Conservation (phyloP, 2,113 vertebrate species). For the Lutjanus erythropterus region DNA sequence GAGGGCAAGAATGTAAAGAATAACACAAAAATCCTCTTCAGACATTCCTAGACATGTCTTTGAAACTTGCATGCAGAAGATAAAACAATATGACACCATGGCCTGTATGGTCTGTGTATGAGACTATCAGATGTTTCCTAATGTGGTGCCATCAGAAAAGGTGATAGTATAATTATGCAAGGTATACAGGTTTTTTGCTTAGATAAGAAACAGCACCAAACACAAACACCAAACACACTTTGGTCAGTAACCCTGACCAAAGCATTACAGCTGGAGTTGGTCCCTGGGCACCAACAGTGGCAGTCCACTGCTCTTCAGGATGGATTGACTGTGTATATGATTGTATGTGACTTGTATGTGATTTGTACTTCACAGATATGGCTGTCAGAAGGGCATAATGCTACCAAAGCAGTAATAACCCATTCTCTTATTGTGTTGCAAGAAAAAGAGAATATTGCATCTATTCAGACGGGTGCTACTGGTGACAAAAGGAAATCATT, state of each 20-base stretch:
- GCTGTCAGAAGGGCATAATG: not conserved
- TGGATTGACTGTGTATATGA: too few relatives aligned
- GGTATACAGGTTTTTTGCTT: not conserved
- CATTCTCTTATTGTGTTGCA: not conserved
- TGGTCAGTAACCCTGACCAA: too few relatives aligned
- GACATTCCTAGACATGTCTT: slow-evolving; percentile 6
- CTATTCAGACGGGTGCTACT: not conserved
- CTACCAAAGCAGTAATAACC: not conserved
- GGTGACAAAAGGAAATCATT: slow-evolving; percentile 33
- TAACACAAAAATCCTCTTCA: not conserved
- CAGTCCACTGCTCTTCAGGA: too few relatives aligned
- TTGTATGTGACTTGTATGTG: too few relatives aligned
- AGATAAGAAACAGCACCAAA: not conserved
- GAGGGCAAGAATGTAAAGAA: slow-evolving; percentile 5
- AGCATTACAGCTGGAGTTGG: too few relatives aligned
- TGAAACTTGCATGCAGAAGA: not conserved
- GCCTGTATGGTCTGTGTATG: too few relatives aligned
- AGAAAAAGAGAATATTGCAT: slow-evolving; percentile 24
- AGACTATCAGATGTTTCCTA: slow-evolving; percentile 24
- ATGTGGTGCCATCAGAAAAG: slow-evolving; percentile 5
- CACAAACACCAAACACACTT: too few relatives aligned
- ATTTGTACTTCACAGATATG: not conserved
- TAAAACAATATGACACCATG: slow-evolving; percentile 17
- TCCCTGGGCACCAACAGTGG: too few relatives aligned
- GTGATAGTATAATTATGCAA: slow-evolving; percentile 18